Conservation (phyloP, 2,888 invertebrate species). For the Troides helena region DNA sequence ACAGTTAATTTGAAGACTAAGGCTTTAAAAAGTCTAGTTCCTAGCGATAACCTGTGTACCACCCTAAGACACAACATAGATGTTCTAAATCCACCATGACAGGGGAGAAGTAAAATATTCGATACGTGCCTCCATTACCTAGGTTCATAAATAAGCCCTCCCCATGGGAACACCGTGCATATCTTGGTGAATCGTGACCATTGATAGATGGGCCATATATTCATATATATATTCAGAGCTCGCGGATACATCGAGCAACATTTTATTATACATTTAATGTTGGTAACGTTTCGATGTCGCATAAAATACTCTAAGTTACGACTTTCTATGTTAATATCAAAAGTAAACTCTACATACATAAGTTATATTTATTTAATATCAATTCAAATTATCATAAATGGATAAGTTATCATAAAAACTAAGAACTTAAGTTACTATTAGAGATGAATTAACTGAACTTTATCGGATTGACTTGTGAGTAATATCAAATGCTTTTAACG, state of each 20-base stretch:
- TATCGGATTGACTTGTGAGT: too few relatives aligned
- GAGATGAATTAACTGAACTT: too few relatives aligned
- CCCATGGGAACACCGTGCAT: constrained; percentile 34
- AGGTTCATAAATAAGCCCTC: constrained; percentile 40
- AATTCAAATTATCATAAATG: too few relatives aligned
- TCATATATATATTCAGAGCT: constrained; percentile 24
- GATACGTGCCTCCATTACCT: constrained; percentile 44
- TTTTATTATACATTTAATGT: constrained; percentile 18
- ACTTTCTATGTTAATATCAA: too few relatives aligned
- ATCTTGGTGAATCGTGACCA: constrained; percentile 43
- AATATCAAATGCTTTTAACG: too few relatives aligned
- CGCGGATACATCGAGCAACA: constrained; percentile 18
- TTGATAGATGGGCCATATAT: constrained; percentile 39
- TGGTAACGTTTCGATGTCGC: not conserved
- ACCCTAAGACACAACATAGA: constrained; percentile 21
- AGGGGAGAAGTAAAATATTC: constrained; percentile 42
- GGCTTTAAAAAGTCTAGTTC: too few relatives aligned
- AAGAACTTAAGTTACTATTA: too few relatives aligned
- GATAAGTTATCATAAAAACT: too few relatives aligned
- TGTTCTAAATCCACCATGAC: constrained; percentile 34
- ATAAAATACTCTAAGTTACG: too few relatives aligned
- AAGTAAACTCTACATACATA: too few relatives aligned
- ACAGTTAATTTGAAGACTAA: too few relatives aligned
- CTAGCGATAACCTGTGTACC: not conserved
- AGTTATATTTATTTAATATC: too few relatives aligned